Conservation (phyloP, 2,888 invertebrate species). For the Exephanes ischioxanthus region DNA sequence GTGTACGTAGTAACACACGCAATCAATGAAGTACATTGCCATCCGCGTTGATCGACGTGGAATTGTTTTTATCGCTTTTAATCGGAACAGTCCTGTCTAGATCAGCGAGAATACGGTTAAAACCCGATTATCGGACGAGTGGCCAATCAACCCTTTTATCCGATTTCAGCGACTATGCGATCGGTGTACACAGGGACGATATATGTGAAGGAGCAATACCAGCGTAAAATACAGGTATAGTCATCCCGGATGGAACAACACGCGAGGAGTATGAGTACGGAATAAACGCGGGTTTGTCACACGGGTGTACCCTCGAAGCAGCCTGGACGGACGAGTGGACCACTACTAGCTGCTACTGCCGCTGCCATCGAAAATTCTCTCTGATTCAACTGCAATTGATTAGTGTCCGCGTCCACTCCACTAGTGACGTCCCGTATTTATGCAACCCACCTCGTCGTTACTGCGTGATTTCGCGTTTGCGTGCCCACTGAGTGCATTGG, state of each 20-base stretch:
- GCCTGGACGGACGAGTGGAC: constrained; percentile 35
- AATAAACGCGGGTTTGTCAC: constrained; percentile 48
- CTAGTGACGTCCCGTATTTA: constrained; percentile 77
- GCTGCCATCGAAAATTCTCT: constrained; percentile 78
- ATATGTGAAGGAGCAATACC: neutral
- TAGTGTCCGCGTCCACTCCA: constrained; percentile 63
- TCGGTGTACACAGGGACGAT: neutral
- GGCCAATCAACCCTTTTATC: constrained; percentile 76
- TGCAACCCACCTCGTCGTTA: constrained; percentile 78
- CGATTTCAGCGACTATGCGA: constrained; percentile 69
- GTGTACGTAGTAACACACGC: constrained; percentile 16
- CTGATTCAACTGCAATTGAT: constrained; percentile 80
- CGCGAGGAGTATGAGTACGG: constrained; percentile 20
- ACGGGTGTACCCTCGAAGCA: constrained; percentile 28
- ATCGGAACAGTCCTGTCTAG: constrained; percentile 70
- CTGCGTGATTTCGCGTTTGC: constrained; percentile 76
- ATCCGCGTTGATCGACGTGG: constrained; percentile 38
- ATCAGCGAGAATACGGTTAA: constrained; percentile 70
- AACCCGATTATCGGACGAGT: constrained; percentile 75
- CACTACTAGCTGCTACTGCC: constrained; percentile 30
- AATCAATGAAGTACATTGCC: constrained; percentile 46
- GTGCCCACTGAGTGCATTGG: constrained; percentile 46
- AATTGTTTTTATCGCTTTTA: constrained; percentile 68
- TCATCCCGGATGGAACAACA: constrained; percentile 15
- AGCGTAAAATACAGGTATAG: constrained; percentile 26